Conservation (phyloP, 2,888 invertebrate genomes). For the Amphipoea oculea region DNA sequence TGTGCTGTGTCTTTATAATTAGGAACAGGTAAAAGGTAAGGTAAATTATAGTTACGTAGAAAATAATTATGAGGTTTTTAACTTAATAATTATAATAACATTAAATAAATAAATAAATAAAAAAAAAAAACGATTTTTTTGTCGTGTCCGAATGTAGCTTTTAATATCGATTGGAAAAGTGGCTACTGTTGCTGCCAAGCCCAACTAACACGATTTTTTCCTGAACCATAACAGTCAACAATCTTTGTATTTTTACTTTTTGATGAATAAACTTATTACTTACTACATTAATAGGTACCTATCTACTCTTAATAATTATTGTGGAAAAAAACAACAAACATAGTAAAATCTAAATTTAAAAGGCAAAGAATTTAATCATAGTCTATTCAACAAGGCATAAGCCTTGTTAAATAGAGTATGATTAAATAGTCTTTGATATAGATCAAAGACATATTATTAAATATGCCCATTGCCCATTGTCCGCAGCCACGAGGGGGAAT, state of each 20-base stretch:
- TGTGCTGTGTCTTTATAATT: constrained; percentile 2
- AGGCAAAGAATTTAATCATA: neutral
- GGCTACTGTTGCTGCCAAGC: neutral
- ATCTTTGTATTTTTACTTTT: too few species aligned
- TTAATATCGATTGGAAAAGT: neutral
- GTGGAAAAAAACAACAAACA: neutral
- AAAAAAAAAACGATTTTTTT: too few species aligned
- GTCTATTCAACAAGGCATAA: neutral
- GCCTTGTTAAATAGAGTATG: too few species aligned
- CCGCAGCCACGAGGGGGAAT: neutral
- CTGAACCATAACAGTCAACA: neutral
- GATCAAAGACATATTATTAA: neutral
- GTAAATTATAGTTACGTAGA: neutral
- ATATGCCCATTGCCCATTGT: neutral
- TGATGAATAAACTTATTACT: too few species aligned
- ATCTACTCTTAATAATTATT: too few species aligned
- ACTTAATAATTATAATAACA: neutral
- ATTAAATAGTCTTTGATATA: too few species aligned
- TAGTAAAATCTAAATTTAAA: neutral
- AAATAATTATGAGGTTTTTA: neutral
- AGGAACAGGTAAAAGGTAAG: neutral
- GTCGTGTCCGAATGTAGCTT: neutral
- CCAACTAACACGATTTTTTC: neutral
- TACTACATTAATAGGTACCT: neutral
- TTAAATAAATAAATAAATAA: neutral